Conservation (phyloP, 2,888 invertebrate species). For the Lepidocyrtinus sp. region DNA sequence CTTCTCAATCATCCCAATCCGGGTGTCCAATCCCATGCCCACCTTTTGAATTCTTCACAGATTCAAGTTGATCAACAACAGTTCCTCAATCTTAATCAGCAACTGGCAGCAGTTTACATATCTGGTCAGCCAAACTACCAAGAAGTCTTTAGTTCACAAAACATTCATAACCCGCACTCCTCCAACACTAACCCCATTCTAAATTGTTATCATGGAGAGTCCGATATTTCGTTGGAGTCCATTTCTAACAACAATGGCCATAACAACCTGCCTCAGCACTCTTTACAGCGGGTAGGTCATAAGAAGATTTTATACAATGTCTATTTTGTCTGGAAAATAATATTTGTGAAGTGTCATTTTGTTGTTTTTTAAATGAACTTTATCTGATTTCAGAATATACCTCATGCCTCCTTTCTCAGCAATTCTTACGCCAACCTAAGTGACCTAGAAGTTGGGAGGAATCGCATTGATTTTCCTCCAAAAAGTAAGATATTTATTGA, state of each 20-base stretch:
- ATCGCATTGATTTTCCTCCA: slow-evolving; percentile 59
- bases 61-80: not conserved
- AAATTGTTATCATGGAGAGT: slow-evolving; percentile 64
- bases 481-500: slow-evolving; percentile 53
- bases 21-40: slow-evolving; percentile 10
- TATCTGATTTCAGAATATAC: slow-evolving; percentile 42
- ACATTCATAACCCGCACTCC: slow-evolving; percentile 1
- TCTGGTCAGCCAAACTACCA: slow-evolving; percentile 29
- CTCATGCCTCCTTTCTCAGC: slow-evolving; percentile 60
- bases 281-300: slow-evolving; percentile 38
- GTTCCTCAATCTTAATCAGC: slow-evolving; percentile 1
- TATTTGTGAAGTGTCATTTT: not conserved
- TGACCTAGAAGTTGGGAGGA: slow-evolving; percentile 67
- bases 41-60: not conserved
- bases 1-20: slow-evolving; percentile 6
- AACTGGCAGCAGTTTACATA: slow-evolving; percentile 21
- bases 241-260: slow-evolving; percentile 37
- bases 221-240: slow-evolving; percentile 63
- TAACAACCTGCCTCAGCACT: slow-evolving; percentile 1
- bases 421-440: slow-evolving; percentile 69
- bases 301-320: too few relatives aligned
- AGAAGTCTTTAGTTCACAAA: slow-evolving; percentile 28
- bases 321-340: not conserved
- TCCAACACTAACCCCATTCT: slow-evolving; percentile 41
- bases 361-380: not conserved